These are phyloP conservation scores for Zaprionus camerounensis DNA, from an alignment of 1,140 invertebrate species.

Conservation along the genomic window DNA sequence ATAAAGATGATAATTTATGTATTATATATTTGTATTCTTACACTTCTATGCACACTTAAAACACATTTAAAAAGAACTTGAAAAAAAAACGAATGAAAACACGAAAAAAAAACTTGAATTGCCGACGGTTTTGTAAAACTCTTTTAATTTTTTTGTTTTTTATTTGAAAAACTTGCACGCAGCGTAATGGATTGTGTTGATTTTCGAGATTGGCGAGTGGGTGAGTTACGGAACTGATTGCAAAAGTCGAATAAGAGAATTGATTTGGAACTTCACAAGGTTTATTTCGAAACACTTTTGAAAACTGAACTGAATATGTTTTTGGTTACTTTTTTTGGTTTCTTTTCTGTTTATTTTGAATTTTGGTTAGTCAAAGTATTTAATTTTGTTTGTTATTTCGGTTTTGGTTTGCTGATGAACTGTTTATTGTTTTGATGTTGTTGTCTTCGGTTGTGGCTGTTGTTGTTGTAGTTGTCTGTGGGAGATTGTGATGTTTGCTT, in stretches of 20 bases:
- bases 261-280: constrained; percentile 14
- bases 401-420: constrained; percentile 11
- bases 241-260: neutral
- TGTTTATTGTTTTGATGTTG: constrained; percentile 24
- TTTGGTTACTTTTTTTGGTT: constrained; percentile 5
- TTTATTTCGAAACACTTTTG: constrained; percentile 25
- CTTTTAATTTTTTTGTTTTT: constrained; percentile 8
- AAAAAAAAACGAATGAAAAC: constrained; percentile 45
- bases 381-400: constrained; percentile 13
- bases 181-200: constrained; percentile 37
- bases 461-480: constrained; percentile 31
- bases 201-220: constrained; percentile 18
- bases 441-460: neutral
- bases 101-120: constrained; percentile 32
- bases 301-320: neutral
- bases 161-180: constrained; percentile 32
- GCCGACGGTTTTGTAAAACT: constrained; percentile 53
- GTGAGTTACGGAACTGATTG: constrained; percentile 14
- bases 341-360: constrained; percentile 27
- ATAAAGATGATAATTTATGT: neutral
- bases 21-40: constrained; percentile 11
- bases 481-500: constrained; percentile 49
- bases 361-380: constrained; percentile 31
- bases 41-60: constrained; percentile 20
- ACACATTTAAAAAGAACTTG: constrained; percentile 38